Conservation (phyloP, 2,113 vertebrate genomes). For the Leucoraja erinaceus region DNA sequence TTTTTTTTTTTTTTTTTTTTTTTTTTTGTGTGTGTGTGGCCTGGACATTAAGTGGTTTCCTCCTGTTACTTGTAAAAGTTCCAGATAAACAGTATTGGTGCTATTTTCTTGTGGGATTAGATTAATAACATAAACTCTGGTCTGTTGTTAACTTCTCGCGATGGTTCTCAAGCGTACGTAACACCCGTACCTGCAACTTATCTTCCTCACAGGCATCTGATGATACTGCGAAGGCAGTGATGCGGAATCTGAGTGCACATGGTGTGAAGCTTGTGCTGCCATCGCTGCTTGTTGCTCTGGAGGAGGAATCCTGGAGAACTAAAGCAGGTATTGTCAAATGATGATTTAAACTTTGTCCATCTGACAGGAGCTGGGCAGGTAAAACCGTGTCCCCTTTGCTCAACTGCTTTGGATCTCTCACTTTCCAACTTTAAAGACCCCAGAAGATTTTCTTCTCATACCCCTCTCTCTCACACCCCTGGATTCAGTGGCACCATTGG, state of each 20-base stretch:
- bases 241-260: constrained; percentile 95
- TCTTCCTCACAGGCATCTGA: constrained; percentile 78
- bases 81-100: background rate
- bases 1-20: background rate
- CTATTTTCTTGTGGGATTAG: background rate
- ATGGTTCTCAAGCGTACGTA: background rate
- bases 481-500: background rate
- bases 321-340: constrained; percentile 74
- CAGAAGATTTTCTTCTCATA: background rate
- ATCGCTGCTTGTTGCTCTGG: constrained; percentile 84
- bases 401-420: background rate
- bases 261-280: constrained; percentile 95
- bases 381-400: no score
- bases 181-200: background rate
- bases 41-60: background rate
- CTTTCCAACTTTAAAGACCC: background rate
- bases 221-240: constrained; percentile 96
- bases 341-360: background rate
- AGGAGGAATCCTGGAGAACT: constrained; percentile 97
- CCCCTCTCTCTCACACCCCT: no score
- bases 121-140: background rate
- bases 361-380: background rate
- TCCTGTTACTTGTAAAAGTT: background rate
- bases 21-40: background rate
- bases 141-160: background rate